Base-by-base conservation (phyloP, 1,140 invertebrate species). In the Caerostris extrusa region DNA sequence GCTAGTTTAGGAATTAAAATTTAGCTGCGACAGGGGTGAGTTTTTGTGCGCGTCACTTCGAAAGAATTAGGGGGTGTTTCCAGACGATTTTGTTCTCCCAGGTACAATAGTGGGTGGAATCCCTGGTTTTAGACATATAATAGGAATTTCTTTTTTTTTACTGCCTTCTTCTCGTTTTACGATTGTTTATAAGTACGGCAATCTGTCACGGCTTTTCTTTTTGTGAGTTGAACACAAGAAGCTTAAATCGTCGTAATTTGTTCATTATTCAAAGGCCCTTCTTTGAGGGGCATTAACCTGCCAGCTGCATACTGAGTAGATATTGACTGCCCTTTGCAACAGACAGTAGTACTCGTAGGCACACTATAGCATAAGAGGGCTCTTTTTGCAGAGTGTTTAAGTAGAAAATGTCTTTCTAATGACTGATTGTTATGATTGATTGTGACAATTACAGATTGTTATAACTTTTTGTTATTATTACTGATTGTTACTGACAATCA, bases 21-120 rank as follows among this genome's bases (percentile, higher is more conserved):
- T 87, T 87, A 87, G 60, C 19, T 19, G 5, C 85, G 58, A n/a
- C n/a, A 19, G 60, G 60, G 85, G 85, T 12, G n/a, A 87, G 53
- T 64, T 87, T 87, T 87, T 64, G 64, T 87, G 85, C 60, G 19
- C 85, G 57, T 83, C 82, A 83, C 82, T 83, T 83, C 34, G 82
- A 83, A 64, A 67, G 60, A 87, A 87, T 87, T 87, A 87, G 53
- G 58, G 60, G 58, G 71, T 10, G 50, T 53, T 50, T 7, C 19
- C 57, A 19, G 34, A n/a, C 56, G 56, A 83, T 83, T 56, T 56
- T 58, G 82, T 56, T 56, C 55, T 83, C 56, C 3, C 34, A 34
- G 71, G 82, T 83, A 83, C 82, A 83, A 83, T 83, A 58, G 82
- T 83, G 56, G 82, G 82, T 83, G 17, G 81, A 19, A n/a, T 56